Evolutionary conservation across 2,888 invertebrate genomes (phyloP).

Genomic region (Hermodice carunculata): DNA sequence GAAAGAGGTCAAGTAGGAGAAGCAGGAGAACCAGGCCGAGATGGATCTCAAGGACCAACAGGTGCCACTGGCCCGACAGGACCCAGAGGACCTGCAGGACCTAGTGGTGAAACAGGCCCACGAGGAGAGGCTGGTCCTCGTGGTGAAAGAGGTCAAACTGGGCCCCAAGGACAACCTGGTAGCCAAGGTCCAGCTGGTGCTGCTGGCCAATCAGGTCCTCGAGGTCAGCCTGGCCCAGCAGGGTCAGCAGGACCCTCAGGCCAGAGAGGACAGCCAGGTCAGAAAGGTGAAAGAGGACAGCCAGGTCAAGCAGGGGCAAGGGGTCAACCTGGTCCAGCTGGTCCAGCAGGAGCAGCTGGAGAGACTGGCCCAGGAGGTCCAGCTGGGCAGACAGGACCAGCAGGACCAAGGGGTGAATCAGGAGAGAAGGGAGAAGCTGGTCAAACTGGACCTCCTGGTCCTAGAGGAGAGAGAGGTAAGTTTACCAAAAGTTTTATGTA

Average conservation of each 20-base stretch:
- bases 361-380: slow-evolving; percentile 12
- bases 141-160: slow-evolving; percentile 13
- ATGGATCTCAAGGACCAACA: slow-evolving; percentile 10
- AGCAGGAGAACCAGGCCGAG: slow-evolving; percentile 30
- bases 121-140: slow-evolving; percentile 16
- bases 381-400: slow-evolving; percentile 12
- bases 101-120: no score
- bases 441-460: slow-evolving; percentile 5
- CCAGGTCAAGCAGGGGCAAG: neutral
- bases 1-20: slow-evolving; percentile 26
- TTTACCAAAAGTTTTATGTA: no score
- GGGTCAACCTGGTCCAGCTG: slow-evolving; percentile 22
- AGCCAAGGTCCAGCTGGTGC: slow-evolving; percentile 13
- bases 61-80: slow-evolving; percentile 26
- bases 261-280: neutral
- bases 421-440: neutral
- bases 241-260: neutral
- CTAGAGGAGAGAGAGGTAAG: neutral
- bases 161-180: slow-evolving; percentile 1
- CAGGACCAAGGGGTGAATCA: slow-evolving; percentile 12
- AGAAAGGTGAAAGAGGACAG: neutral
- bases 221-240: neutral
- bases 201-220: slow-evolving; percentile 13
- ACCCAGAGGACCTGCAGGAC: slow-evolving; percentile 13
- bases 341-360: slow-evolving; percentile 26